Evolutionary conservation across 2,888 invertebrate genomes (phyloP), one percentile per base, ranked within the genome.

Genomic region (Troglohyphantes excavatus): DNA sequence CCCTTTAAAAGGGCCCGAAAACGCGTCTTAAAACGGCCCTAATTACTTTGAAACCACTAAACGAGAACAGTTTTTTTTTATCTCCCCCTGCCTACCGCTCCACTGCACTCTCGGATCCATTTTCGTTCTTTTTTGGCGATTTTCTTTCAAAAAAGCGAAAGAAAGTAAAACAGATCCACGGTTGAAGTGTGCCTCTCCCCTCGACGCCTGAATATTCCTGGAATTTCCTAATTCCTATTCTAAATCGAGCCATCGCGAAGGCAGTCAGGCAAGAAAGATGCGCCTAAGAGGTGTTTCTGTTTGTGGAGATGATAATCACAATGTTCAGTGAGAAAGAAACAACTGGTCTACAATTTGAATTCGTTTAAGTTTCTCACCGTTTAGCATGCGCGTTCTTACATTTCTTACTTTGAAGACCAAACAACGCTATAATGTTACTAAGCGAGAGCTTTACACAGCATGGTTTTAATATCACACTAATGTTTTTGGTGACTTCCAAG

Each of bases 111-210:
- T 33, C 19, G 27, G n/a, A 68, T 33, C 33, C 33, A 68, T 68
- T 68, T 68, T 33, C 33, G 27, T 33, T 68, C 33, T 33, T 19
- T 33, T 29, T 17, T 33, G n/a, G n/a, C 67, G 19, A 68, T 68
- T 68, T 68, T 65, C 33, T 68, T 68, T 13, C 33, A 29, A 33
- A 33, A 68, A n/a, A 23, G 26, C 17, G 2, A 53, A 53, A 53
- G 53, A n/a, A 53, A 19, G n/a, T 33, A 33, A 68, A 65, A 65
- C 21, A 68, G 21, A 33, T 29, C 68, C 19, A 68, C 68, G 68
- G 29, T 68, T 68, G 33, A 68, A 11, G 33, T 33, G 68, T 33
- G 33, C 53, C 53, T 17, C 53, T 7, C 33, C 33, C 3, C 6
- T 39, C 1, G 53, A n/a, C 53, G 53, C 17, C 53, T 53, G 53